Evolutionary conservation across 2,797 vertebrate genomes (phyloP).

Genomic region (Alectoris magna): DNA sequence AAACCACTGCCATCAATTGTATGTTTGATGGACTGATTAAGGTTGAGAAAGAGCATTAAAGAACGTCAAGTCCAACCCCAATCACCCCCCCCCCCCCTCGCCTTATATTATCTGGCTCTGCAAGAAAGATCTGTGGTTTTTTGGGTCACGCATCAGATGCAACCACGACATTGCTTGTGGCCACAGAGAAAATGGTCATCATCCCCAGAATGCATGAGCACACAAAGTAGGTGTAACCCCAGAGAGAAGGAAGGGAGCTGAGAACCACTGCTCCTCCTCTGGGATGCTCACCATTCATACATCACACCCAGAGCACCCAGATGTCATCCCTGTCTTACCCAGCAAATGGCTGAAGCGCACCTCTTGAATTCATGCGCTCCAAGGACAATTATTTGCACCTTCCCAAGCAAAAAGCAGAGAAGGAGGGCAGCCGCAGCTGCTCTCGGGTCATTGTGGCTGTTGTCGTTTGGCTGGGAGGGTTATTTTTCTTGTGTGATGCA

Average conservation of each 20-base stretch:
- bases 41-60: too few relatives aligned
- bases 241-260: background rate
- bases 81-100: background rate
- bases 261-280: background rate
- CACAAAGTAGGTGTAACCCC: accelerated
- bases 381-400: background rate
- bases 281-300: too few relatives aligned
- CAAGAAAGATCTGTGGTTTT: too few relatives aligned
- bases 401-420: background rate
- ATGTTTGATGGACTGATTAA: background rate
- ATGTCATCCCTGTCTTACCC: accelerated
- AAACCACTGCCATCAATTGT: background rate
- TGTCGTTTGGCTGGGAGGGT: background rate
- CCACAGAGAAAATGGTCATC: accelerated
- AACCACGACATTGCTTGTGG: background rate
- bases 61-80: too few relatives aligned
- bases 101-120: background rate
- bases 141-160: background rate
- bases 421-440: background rate
- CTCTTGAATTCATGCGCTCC: background rate
- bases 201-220: background rate
- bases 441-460: background rate
- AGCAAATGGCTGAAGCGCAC: background rate
- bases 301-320: too few relatives aligned
- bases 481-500: too few relatives aligned